These are phyloP conservation scores for Spodoptera frugiperda DNA, from an alignment of 1,140 invertebrate species.

Conservation along the genomic window DNA sequence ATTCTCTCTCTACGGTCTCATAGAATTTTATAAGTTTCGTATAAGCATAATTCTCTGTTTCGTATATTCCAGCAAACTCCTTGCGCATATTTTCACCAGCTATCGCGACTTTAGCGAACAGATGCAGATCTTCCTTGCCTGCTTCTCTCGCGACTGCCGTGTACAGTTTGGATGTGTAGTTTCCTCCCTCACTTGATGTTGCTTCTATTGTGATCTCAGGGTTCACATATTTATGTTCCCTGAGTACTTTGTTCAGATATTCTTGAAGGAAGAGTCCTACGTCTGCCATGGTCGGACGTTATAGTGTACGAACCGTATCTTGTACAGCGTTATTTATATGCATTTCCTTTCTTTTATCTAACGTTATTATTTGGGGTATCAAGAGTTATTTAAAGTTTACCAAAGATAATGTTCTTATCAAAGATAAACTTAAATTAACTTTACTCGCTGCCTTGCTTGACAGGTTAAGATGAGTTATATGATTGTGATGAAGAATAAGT, in stretches of 20 bases:
- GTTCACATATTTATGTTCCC: neutral
- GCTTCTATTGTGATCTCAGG: neutral
- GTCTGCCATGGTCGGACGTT: neutral
- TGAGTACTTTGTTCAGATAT: neutral
- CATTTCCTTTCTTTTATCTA: too few species aligned
- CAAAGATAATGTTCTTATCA: too few species aligned
- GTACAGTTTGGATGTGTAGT: conserved; percentile 63
- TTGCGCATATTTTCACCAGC: conserved; percentile 58
- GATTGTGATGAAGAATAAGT: too few species aligned
- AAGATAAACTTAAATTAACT: too few species aligned
- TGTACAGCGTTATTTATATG: too few species aligned
- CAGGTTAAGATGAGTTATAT: too few species aligned
- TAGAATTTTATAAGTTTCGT: neutral
- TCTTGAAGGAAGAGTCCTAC: neutral
- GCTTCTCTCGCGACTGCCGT: conserved; percentile 51
- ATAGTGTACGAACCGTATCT: neutral
- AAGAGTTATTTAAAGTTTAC: too few species aligned
- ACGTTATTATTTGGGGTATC: too few species aligned
- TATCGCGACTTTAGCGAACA: conserved; percentile 70
- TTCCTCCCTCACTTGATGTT: conserved; percentile 55
- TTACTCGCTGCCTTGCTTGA: too few species aligned
- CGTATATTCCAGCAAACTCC: conserved; percentile 48
- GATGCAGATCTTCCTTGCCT: conserved; percentile 55
- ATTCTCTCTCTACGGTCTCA: neutral
- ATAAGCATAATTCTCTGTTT: conserved; percentile 52